phyloP scores from a whole-genome alignment of 2,888 invertebrate species.

The Cephonodes hylas region DNA sequence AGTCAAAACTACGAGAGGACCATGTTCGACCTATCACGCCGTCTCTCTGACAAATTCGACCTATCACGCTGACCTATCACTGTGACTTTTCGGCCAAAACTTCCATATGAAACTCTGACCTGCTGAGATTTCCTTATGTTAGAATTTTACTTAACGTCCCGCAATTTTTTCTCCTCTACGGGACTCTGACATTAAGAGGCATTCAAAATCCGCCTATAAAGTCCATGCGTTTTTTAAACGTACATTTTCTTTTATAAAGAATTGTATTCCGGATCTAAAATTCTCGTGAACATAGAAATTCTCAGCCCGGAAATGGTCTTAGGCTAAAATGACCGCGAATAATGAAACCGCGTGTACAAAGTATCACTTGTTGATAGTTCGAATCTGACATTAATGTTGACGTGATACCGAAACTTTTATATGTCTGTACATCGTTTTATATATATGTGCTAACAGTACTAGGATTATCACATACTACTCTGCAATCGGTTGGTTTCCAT shows the following conservation, averaged over 20 bases:
- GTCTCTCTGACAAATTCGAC: not conserved
- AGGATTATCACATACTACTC: conserved; percentile 77
- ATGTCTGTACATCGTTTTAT: conserved; percentile 8
- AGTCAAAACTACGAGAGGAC: conserved; percentile 12
- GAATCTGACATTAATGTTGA: not conserved
- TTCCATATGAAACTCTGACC: not conserved
- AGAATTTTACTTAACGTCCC: not conserved
- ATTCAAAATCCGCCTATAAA: conserved; percentile 1
- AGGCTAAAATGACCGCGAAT: not conserved
- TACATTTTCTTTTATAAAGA: conserved; percentile 7
- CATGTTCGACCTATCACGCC: conserved; percentile 2
- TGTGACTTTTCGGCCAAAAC: not conserved
- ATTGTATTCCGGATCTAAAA: not conserved
- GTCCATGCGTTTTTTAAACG: not conserved
- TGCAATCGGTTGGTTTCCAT: conserved; percentile 67
- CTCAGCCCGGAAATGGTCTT: not conserved
- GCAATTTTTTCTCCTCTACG: conserved; percentile 6
- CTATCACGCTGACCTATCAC: not conserved
- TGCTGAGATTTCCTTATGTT: not conserved
- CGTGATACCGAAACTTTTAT: not conserved
- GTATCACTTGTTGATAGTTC: not conserved
- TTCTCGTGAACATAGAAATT: not conserved
- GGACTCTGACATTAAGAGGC: not conserved
- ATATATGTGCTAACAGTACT: conserved; percentile 62
- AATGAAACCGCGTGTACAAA: not conserved